Conservation (phyloP, 1,140 invertebrate species). For the Plodia interpunctella region DNA sequence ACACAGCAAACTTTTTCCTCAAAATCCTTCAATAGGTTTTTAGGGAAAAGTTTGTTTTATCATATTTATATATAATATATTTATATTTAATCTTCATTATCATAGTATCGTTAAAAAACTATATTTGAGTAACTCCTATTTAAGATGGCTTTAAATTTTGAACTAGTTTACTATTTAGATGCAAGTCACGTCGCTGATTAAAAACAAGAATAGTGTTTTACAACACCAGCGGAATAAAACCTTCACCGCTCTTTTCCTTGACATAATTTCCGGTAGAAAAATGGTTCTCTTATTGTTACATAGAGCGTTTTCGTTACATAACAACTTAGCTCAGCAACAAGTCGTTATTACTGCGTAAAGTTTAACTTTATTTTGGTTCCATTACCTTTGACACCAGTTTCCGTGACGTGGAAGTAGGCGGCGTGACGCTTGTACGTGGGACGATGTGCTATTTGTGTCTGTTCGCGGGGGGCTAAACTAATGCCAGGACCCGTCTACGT, state of each 20-base stretch:
- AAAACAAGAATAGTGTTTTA: neutral
- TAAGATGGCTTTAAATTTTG: no score
- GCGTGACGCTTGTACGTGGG: slow-evolving; percentile 37
- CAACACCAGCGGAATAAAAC: neutral
- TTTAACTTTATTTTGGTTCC: neutral
- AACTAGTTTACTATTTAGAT: no score
- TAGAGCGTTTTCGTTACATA: no score
- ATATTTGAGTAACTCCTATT: no score
- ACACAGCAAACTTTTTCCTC: no score
- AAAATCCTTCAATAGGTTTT: no score
- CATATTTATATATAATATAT: no score
- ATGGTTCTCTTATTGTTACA: neutral
- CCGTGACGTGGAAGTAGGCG: slow-evolving; percentile 21
- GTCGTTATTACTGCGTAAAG: neutral
- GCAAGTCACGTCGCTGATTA: neutral
- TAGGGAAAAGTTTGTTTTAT: no score
- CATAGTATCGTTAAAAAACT: no score
- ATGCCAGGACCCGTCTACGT: slow-evolving; percentile 11
- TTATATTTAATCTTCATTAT: no score
- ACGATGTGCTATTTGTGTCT: slow-evolving; percentile 30
- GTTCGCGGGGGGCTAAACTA: slow-evolving; percentile 13
- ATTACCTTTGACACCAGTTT: slow-evolving; percentile 29
- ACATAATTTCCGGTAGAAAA: slow-evolving; percentile 2
- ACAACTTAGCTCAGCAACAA: neutral
- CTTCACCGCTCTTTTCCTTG: neutral